Percentiles rank a stretch among this genome's conserved stretches.
Conservation (phyloP, 2,888 invertebrate genomes). For the Alloplasta piceator region DNA sequence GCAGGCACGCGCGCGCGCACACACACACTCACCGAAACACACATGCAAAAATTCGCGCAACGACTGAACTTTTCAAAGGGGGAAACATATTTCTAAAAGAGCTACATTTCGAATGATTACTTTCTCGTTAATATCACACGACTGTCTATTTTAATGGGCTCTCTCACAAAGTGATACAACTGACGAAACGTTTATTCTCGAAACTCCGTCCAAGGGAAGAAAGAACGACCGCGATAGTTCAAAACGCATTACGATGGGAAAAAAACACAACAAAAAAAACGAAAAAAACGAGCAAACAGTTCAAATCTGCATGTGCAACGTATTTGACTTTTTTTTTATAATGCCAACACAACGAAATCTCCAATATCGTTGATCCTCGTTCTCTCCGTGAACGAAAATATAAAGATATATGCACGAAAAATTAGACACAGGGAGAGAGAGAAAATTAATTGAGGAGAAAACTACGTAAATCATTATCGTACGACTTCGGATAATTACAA, state of each 20-base stretch:
- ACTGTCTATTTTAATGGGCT: conserved; percentile 47
- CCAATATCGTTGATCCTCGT: conserved; percentile 23
- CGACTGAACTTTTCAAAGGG: conserved; percentile 45
- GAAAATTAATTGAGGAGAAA: background rate
- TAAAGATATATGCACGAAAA: background rate
- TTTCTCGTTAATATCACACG: conserved; percentile 62
- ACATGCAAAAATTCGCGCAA: background rate
- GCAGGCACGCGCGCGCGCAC: background rate
- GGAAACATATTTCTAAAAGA: conserved; percentile 48
- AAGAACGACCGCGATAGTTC: background rate
- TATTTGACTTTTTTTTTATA: conserved; percentile 14
- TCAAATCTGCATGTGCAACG: background rate
- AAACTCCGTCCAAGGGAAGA: too few relatives aligned
- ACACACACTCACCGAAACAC: background rate
- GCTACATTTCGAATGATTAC: conserved; percentile 58
- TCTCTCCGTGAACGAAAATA: background rate
- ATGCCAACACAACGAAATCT: conserved; percentile 19
- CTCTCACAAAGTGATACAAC: conserved; percentile 37
- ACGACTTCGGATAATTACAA: conserved; percentile 50
- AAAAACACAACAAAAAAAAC: conserved; percentile 17
- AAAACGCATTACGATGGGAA: background rate
- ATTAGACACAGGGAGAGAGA: conserved; percentile 13
- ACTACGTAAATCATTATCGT: conserved; percentile 21
- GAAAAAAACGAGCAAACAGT: background rate
- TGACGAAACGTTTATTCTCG: background rate